Evolutionary conservation across 2,888 invertebrate genomes (phyloP).

Genomic region (Rhimphoctona megacephalus): DNA sequence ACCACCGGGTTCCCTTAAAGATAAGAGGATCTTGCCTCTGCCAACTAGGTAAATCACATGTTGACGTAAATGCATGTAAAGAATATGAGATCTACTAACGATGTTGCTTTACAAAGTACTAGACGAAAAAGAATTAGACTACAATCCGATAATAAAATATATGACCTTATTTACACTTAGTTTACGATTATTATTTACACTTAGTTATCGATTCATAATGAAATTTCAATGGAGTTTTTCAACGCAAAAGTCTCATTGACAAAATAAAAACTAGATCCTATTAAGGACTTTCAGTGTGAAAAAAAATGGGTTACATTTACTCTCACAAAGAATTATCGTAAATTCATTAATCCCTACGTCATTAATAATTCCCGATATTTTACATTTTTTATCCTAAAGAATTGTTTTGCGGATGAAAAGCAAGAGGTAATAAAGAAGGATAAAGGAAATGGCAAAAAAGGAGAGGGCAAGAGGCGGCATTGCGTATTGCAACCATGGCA

Average conservation of each 20-base stretch:
- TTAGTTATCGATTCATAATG: no score
- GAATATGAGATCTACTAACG: neutral
- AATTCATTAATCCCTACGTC: neutral
- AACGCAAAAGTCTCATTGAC: no score
- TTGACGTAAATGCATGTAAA: neutral
- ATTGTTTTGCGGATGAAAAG: conserved; percentile 16
- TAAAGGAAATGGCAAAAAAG: neutral
- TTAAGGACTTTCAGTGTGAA: no score
- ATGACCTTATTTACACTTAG: no score
- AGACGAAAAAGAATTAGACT: no score
- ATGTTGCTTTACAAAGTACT: no score
- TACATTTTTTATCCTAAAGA: neutral
- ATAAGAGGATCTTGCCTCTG: neutral
- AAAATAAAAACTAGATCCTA: no score
- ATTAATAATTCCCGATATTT: neutral
- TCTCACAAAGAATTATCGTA: neutral
- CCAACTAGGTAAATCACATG: neutral
- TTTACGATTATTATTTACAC: no score
- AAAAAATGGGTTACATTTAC: neutral
- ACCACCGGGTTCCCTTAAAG: no score
- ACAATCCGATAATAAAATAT: no score
- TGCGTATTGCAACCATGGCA: conserved; percentile 10
- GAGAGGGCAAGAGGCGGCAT: no score
- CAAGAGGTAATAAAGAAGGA: neutral
- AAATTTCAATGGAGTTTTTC: no score